Evolutionary conservation across 1,140 invertebrate species (phyloP).

Genomic region (Nephila pilipes): DNA sequence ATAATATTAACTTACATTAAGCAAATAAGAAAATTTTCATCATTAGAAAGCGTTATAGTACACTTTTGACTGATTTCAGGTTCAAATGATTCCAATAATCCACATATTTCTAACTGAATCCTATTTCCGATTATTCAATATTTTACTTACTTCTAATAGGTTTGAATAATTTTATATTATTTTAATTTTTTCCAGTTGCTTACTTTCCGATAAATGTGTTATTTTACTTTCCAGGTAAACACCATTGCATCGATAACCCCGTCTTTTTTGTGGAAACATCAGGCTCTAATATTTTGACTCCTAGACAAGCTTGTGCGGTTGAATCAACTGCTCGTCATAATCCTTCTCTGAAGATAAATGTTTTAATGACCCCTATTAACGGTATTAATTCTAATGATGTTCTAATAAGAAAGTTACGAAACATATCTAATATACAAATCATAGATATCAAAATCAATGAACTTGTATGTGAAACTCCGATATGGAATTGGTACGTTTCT

Average conservation of each 20-base stretch:
- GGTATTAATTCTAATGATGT: constrained; percentile 78
- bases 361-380: constrained; percentile 82
- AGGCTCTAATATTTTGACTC: constrained; percentile 81
- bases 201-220: not conserved
- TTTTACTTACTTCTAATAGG: not conserved
- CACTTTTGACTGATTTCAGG: too few species aligned
- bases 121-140: too few species aligned
- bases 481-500: constrained; percentile 84
- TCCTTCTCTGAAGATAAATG: constrained; percentile 83
- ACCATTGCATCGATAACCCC: constrained; percentile 3
- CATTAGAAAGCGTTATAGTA: too few species aligned
- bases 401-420: constrained; percentile 76
- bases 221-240: not conserved
- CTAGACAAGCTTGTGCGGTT: constrained; percentile 86
- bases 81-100: too few species aligned
- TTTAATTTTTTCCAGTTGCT: not conserved
- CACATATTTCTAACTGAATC: too few species aligned
- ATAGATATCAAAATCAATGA: constrained; percentile 83
- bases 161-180: not conserved
- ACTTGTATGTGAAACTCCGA: constrained; percentile 84
- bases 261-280: constrained; percentile 85
- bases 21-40: too few species aligned
- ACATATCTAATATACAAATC: constrained; percentile 79
- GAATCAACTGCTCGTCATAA: constrained; percentile 86
- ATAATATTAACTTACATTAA: too few species aligned